Base-by-base conservation (phyloP, 2,113 vertebrate genomes). In the Blennius ocellaris region DNA sequence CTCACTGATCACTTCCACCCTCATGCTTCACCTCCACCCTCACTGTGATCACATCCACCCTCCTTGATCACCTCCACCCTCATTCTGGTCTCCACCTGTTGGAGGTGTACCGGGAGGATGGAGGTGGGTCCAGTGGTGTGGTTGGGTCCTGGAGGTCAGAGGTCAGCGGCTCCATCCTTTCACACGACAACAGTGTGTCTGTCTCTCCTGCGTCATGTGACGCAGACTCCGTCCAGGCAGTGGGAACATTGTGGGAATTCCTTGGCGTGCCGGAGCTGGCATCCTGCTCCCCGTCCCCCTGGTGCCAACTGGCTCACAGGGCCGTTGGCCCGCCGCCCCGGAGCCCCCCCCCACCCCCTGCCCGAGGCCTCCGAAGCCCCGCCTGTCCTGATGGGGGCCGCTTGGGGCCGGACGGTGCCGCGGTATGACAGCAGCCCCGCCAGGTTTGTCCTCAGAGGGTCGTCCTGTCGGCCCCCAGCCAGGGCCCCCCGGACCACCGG, bases 201-300 rank as follows among this genome's bases (percentile, higher is more conserved):
- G 54, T 58, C 47, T 63, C 30, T 70, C 30, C 57, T 44, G 66
- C 45, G 38, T 61, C 50, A 8, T 40, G n/a, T 56, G 66, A 75
- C 17, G 17, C 58, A 79, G 5, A 66, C 55, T 76, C 48, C 16
- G 8, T 45, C 49, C 62, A 50, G 73, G 72, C 43, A 55, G 72
- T 80, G 79, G 78, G 70, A 84, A 86, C 68, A 73, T 73, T 81
- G 69, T 64, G 71, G 69, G 54, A 76, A 83, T 90, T 84, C 84
- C 82, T 80, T 63, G 8, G 41, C 65, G 43, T 73, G 58, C 62
- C 61, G 76, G 53, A 72, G 6, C 69, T 64, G 73, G 77, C 73
- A 77, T 85, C 65, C 66, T 59, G 41, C 58, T 67, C 62, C 45
- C 59, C 36, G 3, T 17, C 39, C 52, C 52, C 2, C 37, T 30